Base-by-base conservation (phyloP, 2,888 invertebrate genomes). In the Hedya salicella region DNA sequence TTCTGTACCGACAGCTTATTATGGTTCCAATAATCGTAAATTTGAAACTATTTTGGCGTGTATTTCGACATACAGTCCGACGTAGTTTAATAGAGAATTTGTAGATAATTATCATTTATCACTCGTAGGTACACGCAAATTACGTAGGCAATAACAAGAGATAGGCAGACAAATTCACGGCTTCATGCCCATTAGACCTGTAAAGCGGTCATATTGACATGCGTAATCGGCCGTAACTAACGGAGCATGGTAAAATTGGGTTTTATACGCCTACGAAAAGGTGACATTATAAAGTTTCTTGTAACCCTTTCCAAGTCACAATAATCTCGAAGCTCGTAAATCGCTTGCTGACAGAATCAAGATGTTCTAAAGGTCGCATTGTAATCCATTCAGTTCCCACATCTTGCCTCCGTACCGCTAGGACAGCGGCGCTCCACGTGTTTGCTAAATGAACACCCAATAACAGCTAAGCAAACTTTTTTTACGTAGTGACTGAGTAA, bases 371-470 rank as follows among this genome's bases (percentile, higher is more conserved):
- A 42, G 42, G 56, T 16, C 25, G 42, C 30, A 42, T 56, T 56
- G 36, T 36, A 11, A n/a, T n/a, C n/a, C n/a, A n/a, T 11, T 36
- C 11, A 9, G 4, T 21, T 56, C 42, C 54, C 54, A 56, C 25
- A 36, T 36, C 11, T 9, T 36, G 2, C 36, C 36, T 9, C 9
- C 6, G 36, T 36, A 9, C 49, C 63, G 56, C 54, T 63, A 52
- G 13, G 5, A 17, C 60, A 67, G 62, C 59, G 25, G 57, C 39
- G 50, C 63, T 39, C 46, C 13, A 13, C 66, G 49, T 57, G 36
- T 59, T 53, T 68, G 39, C 48, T 25, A 42, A 68, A 63, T 59
- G 63, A 67, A 48, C 49, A 62, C 53, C 48, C 49, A 48, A 60
- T 66, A 53, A 56, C 46, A 32, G 54, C 30, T 62, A 56, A 42